phyloP scores from a whole-genome alignment of 92 coral and sea anemone species.

The Palythoa grandis region DNA sequence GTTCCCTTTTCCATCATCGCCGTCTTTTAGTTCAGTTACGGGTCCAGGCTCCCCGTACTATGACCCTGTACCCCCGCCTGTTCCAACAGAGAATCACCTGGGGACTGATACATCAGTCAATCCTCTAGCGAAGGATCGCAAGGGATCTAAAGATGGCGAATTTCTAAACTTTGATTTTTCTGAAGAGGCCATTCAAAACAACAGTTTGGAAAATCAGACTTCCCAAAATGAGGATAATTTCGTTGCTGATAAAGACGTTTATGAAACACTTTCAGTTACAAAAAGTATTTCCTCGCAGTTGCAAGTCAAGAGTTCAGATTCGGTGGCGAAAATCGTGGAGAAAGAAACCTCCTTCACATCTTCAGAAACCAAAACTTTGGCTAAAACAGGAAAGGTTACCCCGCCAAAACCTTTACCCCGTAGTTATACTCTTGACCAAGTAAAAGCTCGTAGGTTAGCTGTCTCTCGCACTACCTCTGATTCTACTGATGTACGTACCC shows the following conservation, averaged over 20 bases:
- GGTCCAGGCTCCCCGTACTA: slow-evolving; percentile 27
- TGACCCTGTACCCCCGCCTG: slow-evolving; percentile 35
- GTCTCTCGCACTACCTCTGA: slow-evolving; percentile 21
- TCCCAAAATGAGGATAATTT: background rate
- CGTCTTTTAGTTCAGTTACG: background rate
- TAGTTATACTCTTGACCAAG: slow-evolving; percentile 6
- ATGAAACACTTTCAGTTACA: slow-evolving; percentile 8
- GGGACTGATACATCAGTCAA: background rate
- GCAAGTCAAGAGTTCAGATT: background rate
- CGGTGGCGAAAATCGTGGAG: slow-evolving; percentile 8
- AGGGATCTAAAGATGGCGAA: background rate
- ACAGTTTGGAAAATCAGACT: background rate
- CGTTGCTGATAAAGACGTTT: background rate
- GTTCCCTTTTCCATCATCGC: slow-evolving; percentile 5
- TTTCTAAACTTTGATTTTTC: background rate
- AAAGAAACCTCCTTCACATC: background rate
- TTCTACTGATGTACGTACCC: slow-evolving; percentile 15
- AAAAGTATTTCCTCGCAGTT: background rate
- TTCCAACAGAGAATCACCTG: background rate
- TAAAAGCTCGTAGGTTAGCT: background rate
- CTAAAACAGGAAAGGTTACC: background rate
- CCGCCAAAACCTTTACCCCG: slow-evolving; percentile 45
- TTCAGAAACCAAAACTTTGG: slow-evolving; percentile 20
- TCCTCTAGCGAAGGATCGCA: background rate
- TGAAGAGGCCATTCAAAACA: background rate